phyloP scores from a whole-genome alignment of 2,113 vertebrate species.

The Rhea pennata region DNA sequence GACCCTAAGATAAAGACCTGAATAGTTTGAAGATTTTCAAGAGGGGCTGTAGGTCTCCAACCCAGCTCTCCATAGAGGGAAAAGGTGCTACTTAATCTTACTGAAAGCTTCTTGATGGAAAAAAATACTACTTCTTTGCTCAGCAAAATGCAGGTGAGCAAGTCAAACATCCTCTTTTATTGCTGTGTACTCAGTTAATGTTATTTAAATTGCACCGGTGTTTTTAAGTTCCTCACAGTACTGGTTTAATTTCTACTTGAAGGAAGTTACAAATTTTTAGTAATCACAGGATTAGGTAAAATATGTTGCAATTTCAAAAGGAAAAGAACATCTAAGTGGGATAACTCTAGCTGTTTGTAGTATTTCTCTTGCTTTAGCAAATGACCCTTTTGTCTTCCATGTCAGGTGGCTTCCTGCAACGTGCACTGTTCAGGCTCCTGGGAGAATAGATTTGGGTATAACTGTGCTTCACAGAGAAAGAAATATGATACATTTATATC shows the following conservation, averaged over 20 bases:
- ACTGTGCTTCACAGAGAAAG: not conserved
- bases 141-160: not conserved
- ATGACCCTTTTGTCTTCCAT: not conserved
- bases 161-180: not conserved
- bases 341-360: not conserved
- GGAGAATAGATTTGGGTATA: not conserved
- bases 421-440: not conserved
- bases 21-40: not conserved
- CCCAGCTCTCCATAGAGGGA: not conserved
- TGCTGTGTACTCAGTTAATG: not conserved
- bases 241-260: not conserved
- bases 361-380: not conserved
- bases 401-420: rapidly evolving
- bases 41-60: not conserved
- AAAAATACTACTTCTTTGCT: not conserved
- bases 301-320: not conserved
- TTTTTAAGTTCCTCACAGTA: not conserved
- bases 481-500: not conserved
- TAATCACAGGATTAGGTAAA: not conserved
- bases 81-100: not conserved
- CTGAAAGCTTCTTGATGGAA: not conserved
- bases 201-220: not conserved
- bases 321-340: not conserved
- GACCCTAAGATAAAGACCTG: not conserved
- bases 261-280: not conserved